These are phyloP conservation scores for Sula dactylatra DNA, from an alignment of 2,113 vertebrate species.

Conservation along the genomic window DNA sequence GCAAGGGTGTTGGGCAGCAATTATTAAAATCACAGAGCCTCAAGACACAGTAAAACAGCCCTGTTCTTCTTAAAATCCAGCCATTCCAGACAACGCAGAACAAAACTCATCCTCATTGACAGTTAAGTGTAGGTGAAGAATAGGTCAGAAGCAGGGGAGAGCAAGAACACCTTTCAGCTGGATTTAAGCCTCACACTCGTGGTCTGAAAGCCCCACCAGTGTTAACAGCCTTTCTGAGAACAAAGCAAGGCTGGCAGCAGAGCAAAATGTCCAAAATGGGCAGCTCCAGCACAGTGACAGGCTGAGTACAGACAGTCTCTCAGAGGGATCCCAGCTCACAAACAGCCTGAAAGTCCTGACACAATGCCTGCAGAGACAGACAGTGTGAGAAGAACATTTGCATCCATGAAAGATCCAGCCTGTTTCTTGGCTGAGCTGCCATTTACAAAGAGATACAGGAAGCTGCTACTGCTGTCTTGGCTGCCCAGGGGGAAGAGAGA, in stretches of 20 bases:
- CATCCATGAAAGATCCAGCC: neutral
- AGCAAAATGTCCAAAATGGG: neutral
- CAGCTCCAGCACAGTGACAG: neutral
- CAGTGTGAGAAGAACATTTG: neutral
- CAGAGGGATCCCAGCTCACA: neutral
- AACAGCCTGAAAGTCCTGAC: neutral
- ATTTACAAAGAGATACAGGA: neutral
- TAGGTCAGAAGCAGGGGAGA: neutral
- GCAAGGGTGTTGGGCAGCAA: neutral
- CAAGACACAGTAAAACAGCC: neutral
- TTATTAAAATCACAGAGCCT: neutral
- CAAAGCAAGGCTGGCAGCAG: fast-evolving
- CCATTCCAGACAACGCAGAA: neutral
- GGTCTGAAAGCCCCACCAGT: neutral
- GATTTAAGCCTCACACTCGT: neutral
- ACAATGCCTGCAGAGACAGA: neutral
- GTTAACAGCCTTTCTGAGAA: neutral
- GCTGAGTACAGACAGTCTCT: neutral
- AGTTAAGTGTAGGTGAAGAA: neutral
- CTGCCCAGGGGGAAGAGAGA: neutral
- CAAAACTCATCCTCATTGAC: neutral
- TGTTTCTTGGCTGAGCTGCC: neutral
- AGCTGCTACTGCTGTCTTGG: neutral
- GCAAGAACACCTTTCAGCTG: neutral
- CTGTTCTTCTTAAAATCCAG: neutral